phyloP scores from a whole-genome alignment of 2,797 vertebrate genomes.

The Aselliscus stoliczkanus region DNA sequence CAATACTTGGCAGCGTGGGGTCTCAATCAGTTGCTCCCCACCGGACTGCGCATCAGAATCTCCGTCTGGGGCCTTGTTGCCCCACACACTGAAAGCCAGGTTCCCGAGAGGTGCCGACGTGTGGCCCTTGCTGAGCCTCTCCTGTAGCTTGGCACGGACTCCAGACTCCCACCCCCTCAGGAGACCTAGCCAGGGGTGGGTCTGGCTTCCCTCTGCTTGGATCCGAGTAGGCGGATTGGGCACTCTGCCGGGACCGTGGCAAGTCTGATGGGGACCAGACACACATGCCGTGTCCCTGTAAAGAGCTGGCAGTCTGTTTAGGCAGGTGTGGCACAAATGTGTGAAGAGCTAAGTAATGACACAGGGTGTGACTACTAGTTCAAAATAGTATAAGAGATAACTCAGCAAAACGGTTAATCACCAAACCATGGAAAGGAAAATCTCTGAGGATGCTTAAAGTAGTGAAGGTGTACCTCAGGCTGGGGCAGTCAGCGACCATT shows the following conservation, averaged over 20 bases:
- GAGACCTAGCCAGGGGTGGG: neutral
- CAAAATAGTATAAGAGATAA: neutral
- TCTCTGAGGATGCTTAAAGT: neutral
- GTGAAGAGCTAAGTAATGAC: neutral
- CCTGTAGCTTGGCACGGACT: neutral
- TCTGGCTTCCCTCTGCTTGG: neutral
- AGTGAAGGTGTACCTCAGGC: neutral
- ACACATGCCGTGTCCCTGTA: neutral
- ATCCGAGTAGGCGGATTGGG: neutral
- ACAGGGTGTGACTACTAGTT: neutral
- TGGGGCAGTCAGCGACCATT: neutral
- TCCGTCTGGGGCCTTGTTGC: neutral
- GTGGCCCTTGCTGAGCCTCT: neutral
- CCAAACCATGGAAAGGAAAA: neutral
- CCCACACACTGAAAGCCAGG: neutral
- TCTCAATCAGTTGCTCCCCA: neutral
- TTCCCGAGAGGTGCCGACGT: neutral
- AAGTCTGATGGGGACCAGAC: neutral
- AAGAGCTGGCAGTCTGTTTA: neutral
- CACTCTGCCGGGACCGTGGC: neutral
- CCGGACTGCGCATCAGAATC: neutral
- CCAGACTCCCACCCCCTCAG: neutral
- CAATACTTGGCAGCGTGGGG: neutral
- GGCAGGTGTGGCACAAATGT: neutral
- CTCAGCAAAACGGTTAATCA: neutral